Evolutionary conservation across 2,113 vertebrate genomes (phyloP), one percentile per base, ranked within the genome.

Genomic region (Campylomormyrus numenius): DNA sequence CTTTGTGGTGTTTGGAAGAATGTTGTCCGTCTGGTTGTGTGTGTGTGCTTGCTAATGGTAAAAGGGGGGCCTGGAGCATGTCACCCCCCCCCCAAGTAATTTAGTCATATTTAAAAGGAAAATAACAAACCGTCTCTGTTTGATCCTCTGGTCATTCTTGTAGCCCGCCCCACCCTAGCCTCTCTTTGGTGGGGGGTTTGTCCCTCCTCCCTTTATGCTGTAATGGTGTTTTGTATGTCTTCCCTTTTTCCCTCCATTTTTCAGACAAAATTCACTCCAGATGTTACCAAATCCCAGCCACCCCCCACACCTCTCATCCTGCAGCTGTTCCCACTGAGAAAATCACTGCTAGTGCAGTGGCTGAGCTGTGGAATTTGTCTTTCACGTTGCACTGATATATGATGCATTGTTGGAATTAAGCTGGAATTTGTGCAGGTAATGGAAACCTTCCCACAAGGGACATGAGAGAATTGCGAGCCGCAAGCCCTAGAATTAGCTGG

Each of bases 241-340:
- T n/a, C 85, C 48, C 50, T 17, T 35, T 52, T 87, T 5, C 85
- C 85, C 85, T 49, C 15, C 49, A 17, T 87, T 87, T 17, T 53
- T 87, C 50, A 39, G 24, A 9, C n/a, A 39, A 87, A 87, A 87
- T 39, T 87, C 11, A 56, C n/a, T 87, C 85, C 85, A 87, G 85
- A 87, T 87, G 85, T 87, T 87, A 15, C 27, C n/a, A 5, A 52
- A 31, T 0, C 85, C 46, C 46, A 13, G 84, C 46, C 85, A n/a
- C 85, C 85, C 27, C 85, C 27, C 48, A n/a, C n/a, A 27, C 27
- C 48, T 53, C 17, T 27, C 48, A 1, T 27, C 5, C 17, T 48
- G 39, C 45, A 85, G 83, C 39, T 85, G 83, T 21, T 85, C 45
- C 19, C 7, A 10, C 83, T 83, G 77, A 45, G 31, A 42, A 9